Conservation (phyloP, 2,113 vertebrate genomes). For the Grus americana region DNA sequence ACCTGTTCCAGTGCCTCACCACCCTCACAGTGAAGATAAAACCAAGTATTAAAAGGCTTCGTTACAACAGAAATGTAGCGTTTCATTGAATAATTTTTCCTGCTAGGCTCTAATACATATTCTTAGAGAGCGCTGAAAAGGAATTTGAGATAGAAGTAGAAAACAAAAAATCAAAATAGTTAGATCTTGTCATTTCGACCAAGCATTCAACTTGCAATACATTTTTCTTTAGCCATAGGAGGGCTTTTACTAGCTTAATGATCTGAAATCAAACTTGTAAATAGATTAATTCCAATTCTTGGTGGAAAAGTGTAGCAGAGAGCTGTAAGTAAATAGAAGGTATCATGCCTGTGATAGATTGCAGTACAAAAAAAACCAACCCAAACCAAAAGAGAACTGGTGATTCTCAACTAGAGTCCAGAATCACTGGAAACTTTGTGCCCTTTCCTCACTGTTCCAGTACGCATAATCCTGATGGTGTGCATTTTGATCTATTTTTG, state of each 20-base stretch:
- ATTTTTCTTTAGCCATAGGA: constrained; percentile 24
- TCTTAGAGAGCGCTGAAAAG: constrained; percentile 20
- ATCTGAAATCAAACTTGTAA: constrained; percentile 11
- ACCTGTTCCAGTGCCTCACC: too few species aligned
- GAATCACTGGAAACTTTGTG: background rate
- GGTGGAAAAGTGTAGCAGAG: background rate
- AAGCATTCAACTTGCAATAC: constrained; percentile 26
- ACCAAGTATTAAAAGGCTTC: background rate
- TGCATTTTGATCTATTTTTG: constrained; percentile 44
- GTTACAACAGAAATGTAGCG: background rate
- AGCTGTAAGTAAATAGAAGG: background rate
- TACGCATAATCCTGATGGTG: constrained; percentile 36
- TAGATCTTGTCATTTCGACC: background rate
- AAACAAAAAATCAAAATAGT: background rate
- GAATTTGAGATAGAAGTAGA: background rate
- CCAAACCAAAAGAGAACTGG: too few species aligned
- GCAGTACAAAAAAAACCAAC: background rate
- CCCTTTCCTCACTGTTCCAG: background rate
- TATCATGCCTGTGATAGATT: background rate
- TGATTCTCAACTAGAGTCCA: background rate
- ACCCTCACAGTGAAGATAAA: background rate
- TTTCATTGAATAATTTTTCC: constrained; percentile 23
- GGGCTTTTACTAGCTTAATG: constrained; percentile 25
- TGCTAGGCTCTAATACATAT: background rate
- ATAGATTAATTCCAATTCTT: constrained; percentile 33